Evolutionary conservation across 1,140 invertebrate genomes (phyloP).

Genomic region (Nomia melanderi): DNA sequence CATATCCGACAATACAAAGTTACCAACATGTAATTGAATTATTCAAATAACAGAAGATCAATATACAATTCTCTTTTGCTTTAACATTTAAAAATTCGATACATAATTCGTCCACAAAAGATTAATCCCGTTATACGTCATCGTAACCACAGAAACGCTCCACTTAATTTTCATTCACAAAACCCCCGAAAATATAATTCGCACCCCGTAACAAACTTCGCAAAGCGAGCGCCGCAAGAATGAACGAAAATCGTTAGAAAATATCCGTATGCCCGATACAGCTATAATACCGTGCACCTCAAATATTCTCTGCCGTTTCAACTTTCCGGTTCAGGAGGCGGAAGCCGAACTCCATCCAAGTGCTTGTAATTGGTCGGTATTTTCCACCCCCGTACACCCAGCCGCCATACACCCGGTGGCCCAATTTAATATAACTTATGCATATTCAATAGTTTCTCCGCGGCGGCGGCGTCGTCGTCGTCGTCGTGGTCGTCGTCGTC

Average conservation of each 20-base stretch:
- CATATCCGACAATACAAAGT: no score
- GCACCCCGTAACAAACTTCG: not conserved
- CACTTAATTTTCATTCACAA: no score
- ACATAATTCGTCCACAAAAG: no score
- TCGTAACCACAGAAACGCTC: no score
- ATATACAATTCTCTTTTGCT: no score
- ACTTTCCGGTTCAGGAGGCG: slow-evolving; percentile 19
- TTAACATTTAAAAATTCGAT: no score
- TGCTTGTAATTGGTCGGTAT: slow-evolving; percentile 68
- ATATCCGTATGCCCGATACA: not conserved
- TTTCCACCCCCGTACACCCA: slow-evolving; percentile 51
- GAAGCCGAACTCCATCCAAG: slow-evolving; percentile 63
- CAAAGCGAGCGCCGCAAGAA: not conserved
- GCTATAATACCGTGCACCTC: slow-evolving; percentile 1
- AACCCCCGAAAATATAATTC: no score
- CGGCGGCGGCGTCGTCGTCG: slow-evolving; percentile 21
- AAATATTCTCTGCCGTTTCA: slow-evolving; percentile 24
- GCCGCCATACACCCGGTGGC: slow-evolving; percentile 63
- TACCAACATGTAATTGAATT: no score
- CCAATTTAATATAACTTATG: slow-evolving; percentile 79
- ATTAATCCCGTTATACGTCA: no score
- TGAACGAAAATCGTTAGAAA: not conserved
- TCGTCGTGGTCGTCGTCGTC: slow-evolving; percentile 32
- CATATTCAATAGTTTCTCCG: slow-evolving; percentile 75
- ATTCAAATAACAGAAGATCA: no score